Conservation (phyloP, 2,888 invertebrate species). For the Calameuta idolon region DNA sequence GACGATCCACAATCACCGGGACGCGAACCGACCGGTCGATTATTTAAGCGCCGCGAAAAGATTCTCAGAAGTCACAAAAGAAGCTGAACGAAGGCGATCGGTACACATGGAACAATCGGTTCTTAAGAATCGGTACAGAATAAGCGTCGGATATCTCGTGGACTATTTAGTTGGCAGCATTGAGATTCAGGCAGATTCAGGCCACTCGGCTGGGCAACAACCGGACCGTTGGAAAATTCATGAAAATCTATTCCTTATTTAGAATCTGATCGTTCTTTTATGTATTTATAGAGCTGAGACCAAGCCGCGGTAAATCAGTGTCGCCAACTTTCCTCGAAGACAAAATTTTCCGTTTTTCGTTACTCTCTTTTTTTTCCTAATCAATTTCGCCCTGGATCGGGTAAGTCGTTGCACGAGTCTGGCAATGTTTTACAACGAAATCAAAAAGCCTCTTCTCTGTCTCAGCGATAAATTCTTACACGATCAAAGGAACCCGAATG, state of each 20-base stretch:
- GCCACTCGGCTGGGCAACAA: slow-evolving; percentile 27
- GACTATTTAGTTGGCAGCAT: neutral
- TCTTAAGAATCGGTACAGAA: neutral
- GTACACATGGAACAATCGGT: neutral
- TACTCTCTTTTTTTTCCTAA: neutral
- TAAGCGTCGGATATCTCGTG: neutral
- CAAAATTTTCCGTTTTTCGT: neutral
- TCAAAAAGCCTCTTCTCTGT: neutral
- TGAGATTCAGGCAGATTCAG: slow-evolving; percentile 20
- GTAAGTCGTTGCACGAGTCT: neutral
- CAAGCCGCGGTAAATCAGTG: neutral
- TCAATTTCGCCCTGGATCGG: neutral
- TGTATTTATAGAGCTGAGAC: neutral
- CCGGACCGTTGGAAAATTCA: slow-evolving; percentile 45
- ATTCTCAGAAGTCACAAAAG: neutral
- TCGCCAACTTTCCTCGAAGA: neutral
- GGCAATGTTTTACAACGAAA: neutral
- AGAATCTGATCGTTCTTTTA: slow-evolving; percentile 3
- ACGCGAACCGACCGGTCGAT: neutral
- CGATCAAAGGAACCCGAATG: neutral
- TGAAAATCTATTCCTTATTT: slow-evolving; percentile 43
- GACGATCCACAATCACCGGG: neutral
- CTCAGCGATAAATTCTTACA: neutral
- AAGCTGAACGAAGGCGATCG: neutral
- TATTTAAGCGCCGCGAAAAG: neutral